Base-by-base conservation (phyloP, 1,140 invertebrate species). In the Drosophila trapezifrons region DNA sequence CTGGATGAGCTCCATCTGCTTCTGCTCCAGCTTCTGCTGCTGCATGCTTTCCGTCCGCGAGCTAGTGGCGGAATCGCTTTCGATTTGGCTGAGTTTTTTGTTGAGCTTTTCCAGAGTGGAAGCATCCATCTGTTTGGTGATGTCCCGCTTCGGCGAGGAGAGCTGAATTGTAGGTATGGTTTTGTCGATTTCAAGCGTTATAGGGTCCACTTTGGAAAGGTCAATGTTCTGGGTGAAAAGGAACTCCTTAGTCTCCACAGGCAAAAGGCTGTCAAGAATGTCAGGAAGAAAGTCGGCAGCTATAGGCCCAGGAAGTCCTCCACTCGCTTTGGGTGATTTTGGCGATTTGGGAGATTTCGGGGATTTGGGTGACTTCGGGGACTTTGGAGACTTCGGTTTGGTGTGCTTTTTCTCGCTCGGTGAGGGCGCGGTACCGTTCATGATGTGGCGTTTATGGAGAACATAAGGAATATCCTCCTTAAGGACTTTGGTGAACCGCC, bases 391-490 rank as follows among this genome's bases (percentile, higher is more conserved):
- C 80, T 94, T 94, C 0, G 94, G 93, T 46, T 91, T 92, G 20
- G 89, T 92, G 42, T 92, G 93, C 73, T 93, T 94, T 9, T 92
- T 94, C 59, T 94, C 93, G 62, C 93, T 93, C 67, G 92, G 93
- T 2, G 94, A 93, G 0, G 95, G 94, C 0, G 95, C 95, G 4
- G 96, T 96, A 0, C 96, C 96, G 86, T 97, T 97, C 95, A 97
- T 96, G 8, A 96, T 94, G 80, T 96, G 96, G 10, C 96, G 93
- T 82, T 97, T 97, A 83, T 97, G 96, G 25, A 97, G 92, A 4
- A 96, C 95, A 80, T 97, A 97, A 0, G 96, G 96, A 87, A 97
- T 97, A 76, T 97, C 96, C 59, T 92, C 91, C 47, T 92, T 92
- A 0, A 92, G 46, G 0, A 86, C 77, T 49, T 91, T 92, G 8